Evolutionary conservation across 2,113 vertebrate genomes (phyloP).

Genomic region (Passer domesticus): DNA sequence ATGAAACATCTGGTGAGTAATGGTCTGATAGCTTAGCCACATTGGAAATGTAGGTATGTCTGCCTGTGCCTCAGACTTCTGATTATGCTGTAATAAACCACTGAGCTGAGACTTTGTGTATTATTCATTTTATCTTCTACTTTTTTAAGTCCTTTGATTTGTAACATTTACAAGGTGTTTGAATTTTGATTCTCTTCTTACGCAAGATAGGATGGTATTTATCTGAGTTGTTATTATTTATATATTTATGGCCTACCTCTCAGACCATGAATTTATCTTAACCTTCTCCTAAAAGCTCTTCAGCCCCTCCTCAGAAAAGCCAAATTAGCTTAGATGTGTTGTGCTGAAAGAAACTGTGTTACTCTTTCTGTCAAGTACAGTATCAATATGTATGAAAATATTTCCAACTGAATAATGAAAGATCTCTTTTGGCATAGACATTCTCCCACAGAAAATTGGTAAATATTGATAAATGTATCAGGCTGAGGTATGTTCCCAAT

Average conservation of each 20-base stretch:
- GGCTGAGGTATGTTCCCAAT: neutral
- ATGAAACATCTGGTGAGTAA: neutral
- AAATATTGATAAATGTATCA: neutral
- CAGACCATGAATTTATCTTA: neutral
- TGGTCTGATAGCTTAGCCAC: neutral
- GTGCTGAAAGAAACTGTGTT: neutral
- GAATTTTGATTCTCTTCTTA: neutral
- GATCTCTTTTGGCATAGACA: neutral
- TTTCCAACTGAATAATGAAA: neutral
- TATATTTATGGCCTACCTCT: neutral
- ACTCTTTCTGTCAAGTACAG: neutral
- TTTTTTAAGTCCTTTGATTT: neutral
- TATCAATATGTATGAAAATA: neutral
- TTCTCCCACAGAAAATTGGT: neutral
- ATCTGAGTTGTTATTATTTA: neutral
- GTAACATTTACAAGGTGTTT: neutral
- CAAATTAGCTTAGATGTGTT: neutral
- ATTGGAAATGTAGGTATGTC: neutral
- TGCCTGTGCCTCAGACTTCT: neutral
- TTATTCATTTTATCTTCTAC: neutral
- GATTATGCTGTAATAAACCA: neutral
- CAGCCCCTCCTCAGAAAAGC: neutral
- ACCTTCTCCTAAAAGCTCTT: neutral
- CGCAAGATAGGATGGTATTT: neutral
- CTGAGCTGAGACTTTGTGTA: neutral